Evolutionary conservation across 2,113 vertebrate genomes (phyloP).

Genomic region (Phyllostomus discolor): DNA sequence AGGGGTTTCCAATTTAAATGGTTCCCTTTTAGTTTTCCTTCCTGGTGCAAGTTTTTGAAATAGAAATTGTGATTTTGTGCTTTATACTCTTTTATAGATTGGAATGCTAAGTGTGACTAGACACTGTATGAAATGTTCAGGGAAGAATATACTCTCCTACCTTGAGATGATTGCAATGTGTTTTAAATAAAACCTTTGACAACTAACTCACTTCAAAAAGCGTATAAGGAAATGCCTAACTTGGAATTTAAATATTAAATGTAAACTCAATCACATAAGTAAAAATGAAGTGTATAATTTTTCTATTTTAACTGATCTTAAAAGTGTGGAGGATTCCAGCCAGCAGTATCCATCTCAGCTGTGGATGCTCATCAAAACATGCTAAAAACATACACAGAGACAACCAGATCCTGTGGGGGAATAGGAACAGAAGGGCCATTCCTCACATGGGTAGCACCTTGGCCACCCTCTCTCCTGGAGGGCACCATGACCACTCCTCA

Average conservation of each 20-base stretch:
- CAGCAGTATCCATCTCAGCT: too few relatives aligned
- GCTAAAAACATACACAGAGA: too few relatives aligned
- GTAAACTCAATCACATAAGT: not conserved
- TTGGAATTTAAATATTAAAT: not conserved
- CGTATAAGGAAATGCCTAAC: not conserved
- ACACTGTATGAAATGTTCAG: not conserved
- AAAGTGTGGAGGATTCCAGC: too few relatives aligned
- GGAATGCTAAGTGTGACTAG: not conserved
- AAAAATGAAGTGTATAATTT: not conserved
- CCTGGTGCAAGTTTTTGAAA: not conserved
- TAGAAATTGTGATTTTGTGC: not conserved
- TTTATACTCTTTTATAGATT: not conserved
- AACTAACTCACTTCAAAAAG: not conserved
- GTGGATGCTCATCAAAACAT: too few relatives aligned
- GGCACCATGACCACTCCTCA: too few relatives aligned
- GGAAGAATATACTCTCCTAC: not conserved
- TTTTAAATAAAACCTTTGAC: not conserved
- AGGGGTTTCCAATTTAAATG: not conserved
- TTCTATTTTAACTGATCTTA: not conserved
- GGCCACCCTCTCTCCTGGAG: too few relatives aligned
- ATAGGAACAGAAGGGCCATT: too few relatives aligned
- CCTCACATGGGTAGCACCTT: too few relatives aligned
- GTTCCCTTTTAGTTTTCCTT: not conserved
- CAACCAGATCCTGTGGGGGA: too few relatives aligned
- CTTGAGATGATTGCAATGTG: not conserved